Conservation (phyloP, 2,113 vertebrate species). For the Anolis carolinensis region DNA sequence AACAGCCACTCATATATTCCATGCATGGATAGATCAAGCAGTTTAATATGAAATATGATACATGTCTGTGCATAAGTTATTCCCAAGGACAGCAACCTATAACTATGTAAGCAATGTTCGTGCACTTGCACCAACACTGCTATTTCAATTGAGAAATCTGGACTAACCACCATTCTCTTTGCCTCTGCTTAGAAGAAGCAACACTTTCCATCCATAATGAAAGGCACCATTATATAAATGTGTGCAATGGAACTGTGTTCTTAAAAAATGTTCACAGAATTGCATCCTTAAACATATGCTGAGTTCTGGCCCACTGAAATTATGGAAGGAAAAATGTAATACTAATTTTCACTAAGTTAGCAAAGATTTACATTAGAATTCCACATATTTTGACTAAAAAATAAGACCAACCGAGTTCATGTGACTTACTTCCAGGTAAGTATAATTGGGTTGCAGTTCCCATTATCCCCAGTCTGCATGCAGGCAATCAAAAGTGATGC, state of each 20-base stretch:
- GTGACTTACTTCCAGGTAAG: background rate
- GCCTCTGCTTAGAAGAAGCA: background rate
- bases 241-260: too few relatives aligned
- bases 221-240: background rate
- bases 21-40: background rate
- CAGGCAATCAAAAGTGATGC: too few relatives aligned
- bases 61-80: background rate
- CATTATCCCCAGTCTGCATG: too few relatives aligned
- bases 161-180: background rate
- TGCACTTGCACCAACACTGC: background rate
- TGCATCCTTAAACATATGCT: background rate
- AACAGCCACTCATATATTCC: background rate
- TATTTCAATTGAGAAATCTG: background rate
- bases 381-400: background rate
- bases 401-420: background rate
- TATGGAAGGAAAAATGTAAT: background rate
- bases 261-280: background rate
- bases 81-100: background rate
- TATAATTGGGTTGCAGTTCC: too few relatives aligned
- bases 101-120: background rate
- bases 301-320: background rate
- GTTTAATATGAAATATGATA: background rate
- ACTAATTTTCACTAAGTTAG: background rate
- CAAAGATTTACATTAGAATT: background rate
- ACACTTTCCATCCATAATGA: background rate